Base-by-base conservation (phyloP, 2,797 vertebrate species). In the Neomorphus geoffroyi region DNA sequence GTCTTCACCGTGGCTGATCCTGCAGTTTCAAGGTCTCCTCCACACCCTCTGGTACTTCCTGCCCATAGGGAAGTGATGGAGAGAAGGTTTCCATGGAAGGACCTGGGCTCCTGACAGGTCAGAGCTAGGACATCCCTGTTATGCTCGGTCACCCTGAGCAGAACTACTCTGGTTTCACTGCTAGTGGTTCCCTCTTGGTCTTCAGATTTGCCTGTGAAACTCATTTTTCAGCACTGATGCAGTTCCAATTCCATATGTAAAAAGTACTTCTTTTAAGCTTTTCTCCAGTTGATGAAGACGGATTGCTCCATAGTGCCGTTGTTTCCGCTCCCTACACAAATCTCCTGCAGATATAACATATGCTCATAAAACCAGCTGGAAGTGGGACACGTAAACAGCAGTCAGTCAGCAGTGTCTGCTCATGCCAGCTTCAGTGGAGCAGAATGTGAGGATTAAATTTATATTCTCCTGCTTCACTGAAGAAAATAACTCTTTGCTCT, bases 311-410 rank as follows among this genome's bases (percentile, higher is more conserved):
- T 58, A 60, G 37, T 67, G 65, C 60, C 79, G 91, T 93, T 84
- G 86, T 95, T 96, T 95, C 95, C 3, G 6, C 73, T 93, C 94
- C 73, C 81, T 92, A 73, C 87, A 92, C 57, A 27, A 67, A 86
- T 80, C 92, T 95, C 93, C 66, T 93, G 70, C 90, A 95, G 93
- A 72, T 92, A 67, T 43, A 90, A 80, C 94, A 94, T 94, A 93
- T 92, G 96, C 30, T 92, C 71, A 90, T 82, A 91, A 88, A 86
- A 81, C 82, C 92, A 95, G 54, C 91, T 94, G 90, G 95, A 94
- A 93, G 53, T 86, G 90, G 88, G 80, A 90, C 78, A 93, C 21
- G 9, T 79, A 96, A 95, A 95, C 89, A 97, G 78, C 75, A 97
- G 80, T 93, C 89, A 81, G 87, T 86, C 83, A 90, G 84, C 60